phyloP scores from a whole-genome alignment of 2,888 invertebrate species.

The Uropetala carovei region DNA sequence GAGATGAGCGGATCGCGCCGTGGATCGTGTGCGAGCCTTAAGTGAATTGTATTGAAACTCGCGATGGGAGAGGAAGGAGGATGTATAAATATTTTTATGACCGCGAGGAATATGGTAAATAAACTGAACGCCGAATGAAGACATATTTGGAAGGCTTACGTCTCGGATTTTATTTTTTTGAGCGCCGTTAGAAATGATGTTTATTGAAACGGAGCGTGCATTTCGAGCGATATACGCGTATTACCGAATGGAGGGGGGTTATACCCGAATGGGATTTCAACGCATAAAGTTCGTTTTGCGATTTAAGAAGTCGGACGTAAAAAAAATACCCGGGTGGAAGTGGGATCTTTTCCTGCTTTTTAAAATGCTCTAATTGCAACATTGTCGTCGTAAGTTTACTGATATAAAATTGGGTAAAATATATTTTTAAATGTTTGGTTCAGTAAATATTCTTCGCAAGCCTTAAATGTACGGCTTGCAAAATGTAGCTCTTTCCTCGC shows the following conservation, averaged over 20 bases:
- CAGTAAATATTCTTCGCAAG: too few relatives aligned
- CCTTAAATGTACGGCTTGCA: too few relatives aligned
- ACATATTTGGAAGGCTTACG: not conserved
- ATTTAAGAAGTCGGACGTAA: not conserved
- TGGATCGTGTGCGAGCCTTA: not conserved
- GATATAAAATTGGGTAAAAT: too few relatives aligned
- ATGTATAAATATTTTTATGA: not conserved
- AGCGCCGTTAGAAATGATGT: not conserved
- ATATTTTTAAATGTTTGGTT: too few relatives aligned
- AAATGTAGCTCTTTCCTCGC: too few relatives aligned
- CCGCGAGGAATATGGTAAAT: not conserved
- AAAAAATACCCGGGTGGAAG: not conserved
- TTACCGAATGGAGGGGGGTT: not conserved
- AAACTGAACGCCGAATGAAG: slow-evolving; percentile 1
- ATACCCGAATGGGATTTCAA: not conserved
- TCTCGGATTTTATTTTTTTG: not conserved
- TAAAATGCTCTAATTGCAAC: too few relatives aligned
- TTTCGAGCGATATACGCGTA: not conserved
- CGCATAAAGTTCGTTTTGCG: not conserved
- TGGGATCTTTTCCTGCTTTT: too few relatives aligned
- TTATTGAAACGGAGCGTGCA: not conserved
- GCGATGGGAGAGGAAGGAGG: not conserved
- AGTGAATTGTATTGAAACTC: not conserved
- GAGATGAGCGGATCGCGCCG: too few relatives aligned
- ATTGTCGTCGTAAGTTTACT: too few relatives aligned